These are phyloP conservation scores for Actinemys pallida DNA, from an alignment of 2,113 vertebrate species.

Conservation along the genomic window DNA sequence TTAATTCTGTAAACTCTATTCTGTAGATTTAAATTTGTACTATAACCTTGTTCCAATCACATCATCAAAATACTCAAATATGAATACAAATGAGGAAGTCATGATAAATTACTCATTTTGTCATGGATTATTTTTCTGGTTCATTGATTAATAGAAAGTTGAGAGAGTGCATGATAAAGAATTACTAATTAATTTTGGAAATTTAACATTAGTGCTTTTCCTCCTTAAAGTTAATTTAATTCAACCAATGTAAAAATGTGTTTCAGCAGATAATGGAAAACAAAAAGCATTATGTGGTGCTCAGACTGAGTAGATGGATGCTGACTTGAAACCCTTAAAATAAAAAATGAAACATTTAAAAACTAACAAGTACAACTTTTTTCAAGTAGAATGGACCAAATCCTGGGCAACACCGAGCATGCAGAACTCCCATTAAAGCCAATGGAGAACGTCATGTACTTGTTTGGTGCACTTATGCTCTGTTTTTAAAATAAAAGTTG, in stretches of 20 bases:
- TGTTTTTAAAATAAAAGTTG: too few species aligned
- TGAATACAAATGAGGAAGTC: neutral
- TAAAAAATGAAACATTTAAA: too few species aligned
- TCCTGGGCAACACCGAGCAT: too few species aligned
- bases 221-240: neutral
- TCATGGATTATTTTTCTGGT: neutral
- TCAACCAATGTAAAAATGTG: neutral
- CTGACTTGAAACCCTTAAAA: too few species aligned
- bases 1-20: neutral
- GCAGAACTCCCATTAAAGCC: too few species aligned
- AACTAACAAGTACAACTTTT: too few species aligned
- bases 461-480: too few species aligned
- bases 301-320: neutral
- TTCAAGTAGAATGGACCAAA: too few species aligned
- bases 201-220: neutral
- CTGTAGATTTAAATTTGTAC: neutral
- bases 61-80: neutral
- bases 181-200: neutral
- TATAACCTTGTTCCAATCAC: neutral
- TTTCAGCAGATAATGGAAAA: neutral
- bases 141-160: neutral
- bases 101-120: neutral
- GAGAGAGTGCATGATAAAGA: neutral
- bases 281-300: neutral
- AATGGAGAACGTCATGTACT: too few species aligned